Evolutionary conservation across 2,797 vertebrate genomes (phyloP).

Genomic region (Anomalospiza imberbis): DNA sequence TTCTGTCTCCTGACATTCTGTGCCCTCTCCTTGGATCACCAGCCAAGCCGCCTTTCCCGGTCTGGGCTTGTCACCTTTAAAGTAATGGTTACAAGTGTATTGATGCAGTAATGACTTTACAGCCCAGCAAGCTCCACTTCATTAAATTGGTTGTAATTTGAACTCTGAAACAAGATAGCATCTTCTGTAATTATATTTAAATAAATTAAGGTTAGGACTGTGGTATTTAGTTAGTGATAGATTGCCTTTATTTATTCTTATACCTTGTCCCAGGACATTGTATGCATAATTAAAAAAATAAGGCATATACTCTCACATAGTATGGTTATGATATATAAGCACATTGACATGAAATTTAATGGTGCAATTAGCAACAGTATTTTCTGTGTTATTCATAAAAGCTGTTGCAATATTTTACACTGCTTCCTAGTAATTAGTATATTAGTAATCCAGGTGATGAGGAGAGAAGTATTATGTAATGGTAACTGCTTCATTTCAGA

Average conservation of each 20-base stretch:
- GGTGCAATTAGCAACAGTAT: conserved; percentile 51
- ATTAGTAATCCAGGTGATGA: background rate
- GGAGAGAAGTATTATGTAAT: background rate
- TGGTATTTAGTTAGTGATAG: conserved; percentile 41
- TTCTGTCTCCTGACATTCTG: background rate
- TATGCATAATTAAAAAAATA: conserved; percentile 21
- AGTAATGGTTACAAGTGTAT: conserved; percentile 28
- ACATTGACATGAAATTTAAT: conserved; percentile 21
- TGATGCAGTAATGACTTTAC: conserved; percentile 35
- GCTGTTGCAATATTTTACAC: conserved; percentile 14
- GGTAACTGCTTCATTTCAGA: background rate
- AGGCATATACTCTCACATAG: background rate
- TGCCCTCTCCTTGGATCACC: background rate
- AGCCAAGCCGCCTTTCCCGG: background rate
- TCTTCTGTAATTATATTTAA: conserved; percentile 60
- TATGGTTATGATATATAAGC: conserved; percentile 1
- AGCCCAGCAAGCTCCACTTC: conserved; percentile 28
- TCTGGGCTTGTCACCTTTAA: conserved; percentile 6
- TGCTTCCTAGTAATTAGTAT: background rate
- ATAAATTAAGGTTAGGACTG: conserved; percentile 48
- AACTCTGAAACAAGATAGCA: conserved; percentile 36
- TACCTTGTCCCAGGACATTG: background rate
- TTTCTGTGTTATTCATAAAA: conserved; percentile 28
- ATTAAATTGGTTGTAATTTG: conserved; percentile 29
- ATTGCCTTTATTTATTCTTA: conserved; percentile 43